phyloP scores from a whole-genome alignment of 2,888 invertebrate genomes.

The Anaspis maculata region DNA sequence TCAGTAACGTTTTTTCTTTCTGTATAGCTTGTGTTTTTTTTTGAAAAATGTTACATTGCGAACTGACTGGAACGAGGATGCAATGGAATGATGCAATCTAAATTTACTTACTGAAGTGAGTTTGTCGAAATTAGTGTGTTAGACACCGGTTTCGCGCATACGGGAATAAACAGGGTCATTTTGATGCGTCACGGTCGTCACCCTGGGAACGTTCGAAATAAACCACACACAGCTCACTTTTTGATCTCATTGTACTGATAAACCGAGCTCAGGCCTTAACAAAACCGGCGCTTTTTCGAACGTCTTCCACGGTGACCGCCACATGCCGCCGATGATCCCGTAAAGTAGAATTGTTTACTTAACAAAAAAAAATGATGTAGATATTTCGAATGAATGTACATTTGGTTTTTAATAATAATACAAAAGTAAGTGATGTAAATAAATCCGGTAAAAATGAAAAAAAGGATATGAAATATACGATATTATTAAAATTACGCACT shows the following conservation, averaged over 20 bases:
- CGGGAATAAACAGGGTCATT: constrained; percentile 15
- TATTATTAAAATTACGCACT: constrained; percentile 41
- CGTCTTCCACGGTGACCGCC: too few relatives aligned
- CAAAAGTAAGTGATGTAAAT: constrained; percentile 32
- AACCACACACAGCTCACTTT: too few relatives aligned
- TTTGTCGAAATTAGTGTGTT: constrained; percentile 16
- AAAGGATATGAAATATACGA: constrained; percentile 46
- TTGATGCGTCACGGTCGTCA: too few relatives aligned
- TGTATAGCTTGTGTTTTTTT: too few relatives aligned
- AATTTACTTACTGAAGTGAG: constrained; percentile 23
- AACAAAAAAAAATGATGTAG: constrained; percentile 27
- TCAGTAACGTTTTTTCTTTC: constrained; percentile 32
- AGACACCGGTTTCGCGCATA: too few relatives aligned
- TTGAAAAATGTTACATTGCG: constrained; percentile 22
- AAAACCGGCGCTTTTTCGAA: too few relatives aligned
- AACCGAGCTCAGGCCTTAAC: too few relatives aligned
- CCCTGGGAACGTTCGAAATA: too few relatives aligned
- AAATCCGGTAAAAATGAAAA: constrained; percentile 31
- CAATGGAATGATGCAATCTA: too few relatives aligned
- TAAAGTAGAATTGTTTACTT: constrained; percentile 26
- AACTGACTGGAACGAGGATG: constrained; percentile 24
- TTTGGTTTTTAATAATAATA: constrained; percentile 34
- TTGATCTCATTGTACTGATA: too few relatives aligned
- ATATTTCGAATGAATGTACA: constrained; percentile 39
- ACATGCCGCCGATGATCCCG: too few relatives aligned